Base-by-base conservation (phyloP, 2,888 invertebrate species). In the Xestia ashworthii region DNA sequence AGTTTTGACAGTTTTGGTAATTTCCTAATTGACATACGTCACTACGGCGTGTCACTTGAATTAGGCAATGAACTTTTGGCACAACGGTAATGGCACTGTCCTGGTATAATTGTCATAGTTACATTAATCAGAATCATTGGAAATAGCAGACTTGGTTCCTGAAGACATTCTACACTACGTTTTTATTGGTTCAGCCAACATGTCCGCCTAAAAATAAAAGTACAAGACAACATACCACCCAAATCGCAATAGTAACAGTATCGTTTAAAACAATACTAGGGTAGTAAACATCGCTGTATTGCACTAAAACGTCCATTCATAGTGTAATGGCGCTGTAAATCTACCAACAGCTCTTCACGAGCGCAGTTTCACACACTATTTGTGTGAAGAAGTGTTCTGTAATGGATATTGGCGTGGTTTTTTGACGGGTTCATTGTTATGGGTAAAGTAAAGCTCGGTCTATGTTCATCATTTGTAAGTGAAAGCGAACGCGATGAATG, bases 301-400 rank as follows among this genome's bases (percentile, higher is more conserved):
- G 71, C 66, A 77, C 82, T 81, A 73, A 78, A 87, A 75, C 68
- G 69, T 75, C 62, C 55, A 64, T 76, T 74, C 69, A 22, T 48
- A 32, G 46, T 22, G 73, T 85, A 87, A 87, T 87, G 75, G 70
- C 64, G 87, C 11, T 70, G 85, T 85, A 84, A 85, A 85, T 87
- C 74, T 84, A 73, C 65, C 65, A 64, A 38, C 66, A 73, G 48
- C 69, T 76, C 78, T 81, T 65, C n/a, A 71, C 72, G 58, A 70
- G 50, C 69, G 41, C 9, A 65, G 67, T 76, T 80, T 70, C 70
- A 81, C 74, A 67, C 55, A 70, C 73, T 75, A 58, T 80, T 82
- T 85, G 83, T 74, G 66, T 73, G 38, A 75, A 81, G 38, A 85
- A 70, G 58, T 65, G n/a, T 65, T 32, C n/a, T 50, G 53, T 46